Evolutionary conservation across 2,888 invertebrate genomes (phyloP).

Genomic region (Hanleya hanleyi): DNA sequence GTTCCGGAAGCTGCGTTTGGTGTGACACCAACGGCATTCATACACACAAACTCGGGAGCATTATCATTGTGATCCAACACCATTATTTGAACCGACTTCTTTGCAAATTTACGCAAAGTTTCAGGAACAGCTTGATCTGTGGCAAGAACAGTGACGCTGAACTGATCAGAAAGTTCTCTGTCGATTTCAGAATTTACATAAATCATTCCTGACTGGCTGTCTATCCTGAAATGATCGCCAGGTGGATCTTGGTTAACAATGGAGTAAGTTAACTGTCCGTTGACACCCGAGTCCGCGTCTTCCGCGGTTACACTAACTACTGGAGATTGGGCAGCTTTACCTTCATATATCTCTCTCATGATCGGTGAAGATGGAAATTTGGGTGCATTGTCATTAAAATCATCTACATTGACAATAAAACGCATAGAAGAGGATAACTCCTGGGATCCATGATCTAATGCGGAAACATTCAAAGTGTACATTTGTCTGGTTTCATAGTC

Average conservation of each 20-base stretch:
- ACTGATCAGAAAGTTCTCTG: conserved; percentile 91
- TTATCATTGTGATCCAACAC: conserved; percentile 94
- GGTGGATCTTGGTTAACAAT: conserved; percentile 88
- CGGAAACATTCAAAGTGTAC: conserved; percentile 88
- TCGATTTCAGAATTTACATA: conserved; percentile 91
- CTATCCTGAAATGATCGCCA: conserved; percentile 89
- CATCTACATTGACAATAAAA: conserved; percentile 88
- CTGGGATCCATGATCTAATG: conserved; percentile 78
- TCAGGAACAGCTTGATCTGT: conserved; percentile 89
- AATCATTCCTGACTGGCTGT: conserved; percentile 87
- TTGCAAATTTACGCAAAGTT: conserved; percentile 85
- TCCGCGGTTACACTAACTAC: conserved; percentile 90
- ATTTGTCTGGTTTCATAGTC: conserved; percentile 90
- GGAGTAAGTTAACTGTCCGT: conserved; percentile 87
- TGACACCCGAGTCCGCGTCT: conserved; percentile 90
- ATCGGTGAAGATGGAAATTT: conserved; percentile 91
- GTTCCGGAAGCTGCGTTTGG: conserved; percentile 74
- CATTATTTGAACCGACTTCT: conserved; percentile 89
- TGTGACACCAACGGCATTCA: conserved; percentile 82
- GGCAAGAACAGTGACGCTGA: conserved; percentile 90
- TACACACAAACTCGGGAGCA: conserved; percentile 88
- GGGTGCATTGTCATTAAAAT: conserved; percentile 96
- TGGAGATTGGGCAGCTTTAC: conserved; percentile 85
- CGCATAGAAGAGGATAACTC: conserved; percentile 82
- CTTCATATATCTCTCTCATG: conserved; percentile 89